Evolutionary conservation across 2,797 vertebrate species (phyloP).

Genomic region (Luscinia megarhynchos): DNA sequence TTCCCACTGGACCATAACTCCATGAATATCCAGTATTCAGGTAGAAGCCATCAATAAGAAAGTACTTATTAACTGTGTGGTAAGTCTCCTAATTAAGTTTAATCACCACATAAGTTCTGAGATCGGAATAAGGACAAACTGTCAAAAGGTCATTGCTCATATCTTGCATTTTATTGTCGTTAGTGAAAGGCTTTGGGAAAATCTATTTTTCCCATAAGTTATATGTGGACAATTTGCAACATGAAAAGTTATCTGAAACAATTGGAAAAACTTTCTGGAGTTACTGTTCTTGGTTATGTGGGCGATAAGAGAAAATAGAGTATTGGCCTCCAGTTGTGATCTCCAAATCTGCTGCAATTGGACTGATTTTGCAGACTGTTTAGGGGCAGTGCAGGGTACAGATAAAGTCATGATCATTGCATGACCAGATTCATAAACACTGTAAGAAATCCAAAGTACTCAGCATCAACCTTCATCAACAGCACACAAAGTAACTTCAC

Average conservation of each 20-base stretch:
- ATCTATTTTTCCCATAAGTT: neutral
- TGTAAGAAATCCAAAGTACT: neutral
- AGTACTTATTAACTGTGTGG: neutral
- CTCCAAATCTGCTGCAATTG: neutral
- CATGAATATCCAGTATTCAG: neutral
- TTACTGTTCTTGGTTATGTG: neutral
- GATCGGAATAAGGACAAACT: neutral
- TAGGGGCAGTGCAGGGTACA: neutral
- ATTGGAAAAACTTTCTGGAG: neutral
- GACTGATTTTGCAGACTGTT: neutral
- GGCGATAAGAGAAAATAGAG: neutral
- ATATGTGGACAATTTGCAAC: neutral
- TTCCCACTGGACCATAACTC: conserved; percentile 13
- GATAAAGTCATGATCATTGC: neutral
- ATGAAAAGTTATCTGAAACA: neutral
- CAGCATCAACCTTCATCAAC: neutral
- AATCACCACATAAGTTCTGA: neutral
- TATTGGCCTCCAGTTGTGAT: neutral
- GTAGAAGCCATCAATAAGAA: conserved; percentile 16
- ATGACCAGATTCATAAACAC: neutral
- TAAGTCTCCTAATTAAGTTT: conserved; percentile 34
- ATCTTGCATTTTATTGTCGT: neutral
- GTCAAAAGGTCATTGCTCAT: neutral
- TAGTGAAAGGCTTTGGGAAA: neutral
- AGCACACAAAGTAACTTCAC: neutral